Evolutionary conservation across 1,140 invertebrate species (phyloP).

Genomic region (Anagrus nilaparvatae): DNA sequence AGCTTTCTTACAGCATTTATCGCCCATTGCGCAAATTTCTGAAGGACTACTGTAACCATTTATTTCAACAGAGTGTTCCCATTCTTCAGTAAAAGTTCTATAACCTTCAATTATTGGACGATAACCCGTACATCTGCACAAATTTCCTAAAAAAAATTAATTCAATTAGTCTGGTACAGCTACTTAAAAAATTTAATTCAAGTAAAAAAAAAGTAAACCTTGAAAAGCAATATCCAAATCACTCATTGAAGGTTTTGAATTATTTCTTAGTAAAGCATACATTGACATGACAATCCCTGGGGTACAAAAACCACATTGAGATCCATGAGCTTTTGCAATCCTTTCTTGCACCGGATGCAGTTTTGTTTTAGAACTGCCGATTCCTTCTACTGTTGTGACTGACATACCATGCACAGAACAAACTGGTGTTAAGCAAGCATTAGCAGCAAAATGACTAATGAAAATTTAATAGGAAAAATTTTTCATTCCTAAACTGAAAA

Average conservation of each 20-base stretch:
- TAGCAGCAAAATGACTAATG: constrained; percentile 79
- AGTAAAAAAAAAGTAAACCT: constrained; percentile 29
- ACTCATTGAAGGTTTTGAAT: constrained; percentile 51
- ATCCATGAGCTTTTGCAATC: constrained; percentile 77
- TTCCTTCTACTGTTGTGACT: constrained; percentile 83
- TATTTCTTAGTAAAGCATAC: constrained; percentile 69
- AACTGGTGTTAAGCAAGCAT: constrained; percentile 78
- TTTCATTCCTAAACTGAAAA: constrained; percentile 5
- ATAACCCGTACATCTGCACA: constrained; percentile 86
- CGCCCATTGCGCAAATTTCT: constrained; percentile 47
- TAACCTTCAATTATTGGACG: constrained; percentile 82
- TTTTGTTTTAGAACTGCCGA: constrained; percentile 58
- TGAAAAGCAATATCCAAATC: constrained; percentile 78
- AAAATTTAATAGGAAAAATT: constrained; percentile 1
- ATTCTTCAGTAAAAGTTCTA: constrained; percentile 71
- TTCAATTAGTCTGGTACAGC: neutral
- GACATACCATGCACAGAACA: constrained; percentile 75
- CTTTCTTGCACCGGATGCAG: constrained; percentile 79
- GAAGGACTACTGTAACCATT: constrained; percentile 25
- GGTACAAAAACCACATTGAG: constrained; percentile 86
- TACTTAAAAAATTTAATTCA: neutral
- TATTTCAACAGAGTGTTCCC: constrained; percentile 42
- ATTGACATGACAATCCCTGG: constrained; percentile 92
- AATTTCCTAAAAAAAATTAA: constrained; percentile 51
- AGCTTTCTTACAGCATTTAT: constrained; percentile 45